Evolutionary conservation across 2,797 vertebrate species (phyloP).

Genomic region (Hybognathus amarus): DNA sequence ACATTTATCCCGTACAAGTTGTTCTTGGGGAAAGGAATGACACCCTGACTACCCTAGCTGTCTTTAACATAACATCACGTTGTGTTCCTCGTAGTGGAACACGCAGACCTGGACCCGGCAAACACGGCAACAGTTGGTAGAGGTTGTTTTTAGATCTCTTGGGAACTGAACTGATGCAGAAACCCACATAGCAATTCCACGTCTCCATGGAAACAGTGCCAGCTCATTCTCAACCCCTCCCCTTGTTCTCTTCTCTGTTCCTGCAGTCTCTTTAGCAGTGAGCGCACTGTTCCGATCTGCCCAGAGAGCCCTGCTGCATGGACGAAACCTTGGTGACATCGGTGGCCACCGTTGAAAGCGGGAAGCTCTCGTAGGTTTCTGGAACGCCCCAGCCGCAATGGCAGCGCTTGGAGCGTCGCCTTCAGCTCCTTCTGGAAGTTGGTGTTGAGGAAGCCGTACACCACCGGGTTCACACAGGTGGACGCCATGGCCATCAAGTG

Average conservation of each 20-base stretch:
- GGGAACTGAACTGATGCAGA: slow-evolving; percentile 44
- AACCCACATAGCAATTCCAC: slow-evolving; percentile 30
- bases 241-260: slow-evolving; percentile 22
- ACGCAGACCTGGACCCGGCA: not conserved
- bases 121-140: slow-evolving; percentile 3
- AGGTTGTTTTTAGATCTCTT: slow-evolving; percentile 42
- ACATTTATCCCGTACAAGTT: slow-evolving; percentile 2
- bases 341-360: slow-evolving; percentile 79
- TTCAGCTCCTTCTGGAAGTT: slow-evolving; percentile 83
- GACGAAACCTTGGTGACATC: slow-evolving; percentile 80
- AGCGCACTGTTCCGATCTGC: slow-evolving; percentile 31
- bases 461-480: slow-evolving; percentile 81
- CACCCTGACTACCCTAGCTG: not conserved
- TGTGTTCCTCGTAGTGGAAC: not conserved
- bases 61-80: slow-evolving; percentile 12
- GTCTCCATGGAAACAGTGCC: slow-evolving; percentile 54
- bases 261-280: slow-evolving; percentile 38
- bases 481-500: slow-evolving; percentile 82
- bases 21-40: not conserved
- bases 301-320: slow-evolving; percentile 56
- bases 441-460: slow-evolving; percentile 85
- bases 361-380: slow-evolving; percentile 80
- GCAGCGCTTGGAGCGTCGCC: slow-evolving; percentile 74
- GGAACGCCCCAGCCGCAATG: slow-evolving; percentile 68
- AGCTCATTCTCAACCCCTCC: slow-evolving; percentile 26